Base-by-base conservation (phyloP, 35 echinoderm and acorn worm species). In the Heliocidaris erythrogramma region DNA sequence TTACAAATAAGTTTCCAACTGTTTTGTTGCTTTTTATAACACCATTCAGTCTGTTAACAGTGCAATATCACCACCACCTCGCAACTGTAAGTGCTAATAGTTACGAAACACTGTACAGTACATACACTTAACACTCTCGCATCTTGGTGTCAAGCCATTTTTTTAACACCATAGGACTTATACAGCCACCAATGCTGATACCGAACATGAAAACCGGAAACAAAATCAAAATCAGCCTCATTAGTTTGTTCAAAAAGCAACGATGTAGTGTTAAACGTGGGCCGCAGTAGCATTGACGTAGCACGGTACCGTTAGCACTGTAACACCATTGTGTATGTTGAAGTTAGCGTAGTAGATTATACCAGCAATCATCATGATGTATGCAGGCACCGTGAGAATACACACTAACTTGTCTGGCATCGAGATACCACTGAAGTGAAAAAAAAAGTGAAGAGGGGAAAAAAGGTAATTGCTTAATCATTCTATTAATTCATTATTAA, bases 321-420 rank as follows among this genome's bases (percentile, higher is more conserved):
- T 59, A 59, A 92, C 91, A 30, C 91, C 91, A 30, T 59, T 59
- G 21, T 49, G 29, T 49, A 92, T 92, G 91, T 92, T 92, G 91
- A 52, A 92, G 11, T 92, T 92, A 6, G 91, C 50, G 91, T 92
- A 92, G 91, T 92, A 92, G 13, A 92, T 92, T 1, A 92, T 11
- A 30, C 91, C 91, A 30, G 29, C 91, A 13, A 92, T n/a, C 47
- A 92, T 92, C 2, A 92, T 13, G 21, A 92, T 59, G 49, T 52
- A 92, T 47, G 91, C 91, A 50, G 91, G 91, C 29, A 92, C 50
- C 29, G 91, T 53, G 11, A 92, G 91, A 48, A 92, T 92, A 92
- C 91, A 92, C 49, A 92, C 91, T 14, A 92, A n/a, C 91, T 92
- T 92, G 91, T 92, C 91, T 16, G 91, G 91, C 91, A 92, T 92